Conservation (phyloP, 2,888 invertebrate genomes). For the Euzetes globulus region DNA sequence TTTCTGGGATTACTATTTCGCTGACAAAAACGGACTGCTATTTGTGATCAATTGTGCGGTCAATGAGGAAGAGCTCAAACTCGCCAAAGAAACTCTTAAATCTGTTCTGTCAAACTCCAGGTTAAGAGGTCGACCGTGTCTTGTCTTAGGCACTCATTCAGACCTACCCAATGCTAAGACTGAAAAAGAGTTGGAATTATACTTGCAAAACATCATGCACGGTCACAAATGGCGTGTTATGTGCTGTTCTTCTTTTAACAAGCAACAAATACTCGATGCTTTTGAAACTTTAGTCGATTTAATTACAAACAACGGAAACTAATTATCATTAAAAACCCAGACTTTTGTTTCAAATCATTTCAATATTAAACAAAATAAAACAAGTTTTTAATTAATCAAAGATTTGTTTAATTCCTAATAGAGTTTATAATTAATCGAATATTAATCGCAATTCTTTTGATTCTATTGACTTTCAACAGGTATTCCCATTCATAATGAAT, state of each 20-base stretch:
- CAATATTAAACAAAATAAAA: too few relatives aligned
- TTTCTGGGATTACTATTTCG: constrained; percentile 42
- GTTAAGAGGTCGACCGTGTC: constrained; percentile 41
- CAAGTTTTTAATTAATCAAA: too few relatives aligned
- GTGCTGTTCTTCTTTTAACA: constrained; percentile 39
- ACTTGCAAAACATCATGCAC: constrained; percentile 39
- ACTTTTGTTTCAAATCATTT: too few relatives aligned
- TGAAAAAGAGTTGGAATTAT: constrained; percentile 35
- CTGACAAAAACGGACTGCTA: constrained; percentile 41
- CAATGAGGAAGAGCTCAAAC: constrained; percentile 36
- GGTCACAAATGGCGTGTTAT: constrained; percentile 40
- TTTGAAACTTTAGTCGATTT: constrained; percentile 40
- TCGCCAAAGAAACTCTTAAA: constrained; percentile 38
- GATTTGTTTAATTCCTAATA: too few relatives aligned
- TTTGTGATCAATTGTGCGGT: constrained; percentile 40
- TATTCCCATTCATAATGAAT: too few relatives aligned
- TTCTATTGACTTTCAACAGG: too few relatives aligned
- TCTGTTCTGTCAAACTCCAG: constrained; percentile 36
- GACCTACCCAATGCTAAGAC: constrained; percentile 36
- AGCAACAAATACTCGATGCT: constrained; percentile 37
- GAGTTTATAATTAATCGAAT: neutral
- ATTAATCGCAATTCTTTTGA: too few relatives aligned
- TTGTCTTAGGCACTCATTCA: constrained; percentile 39
- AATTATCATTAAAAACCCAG: neutral
- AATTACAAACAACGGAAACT: constrained; percentile 32